phyloP scores from a whole-genome alignment of 2,113 vertebrate genomes.

The Atrichornis clamosus region DNA sequence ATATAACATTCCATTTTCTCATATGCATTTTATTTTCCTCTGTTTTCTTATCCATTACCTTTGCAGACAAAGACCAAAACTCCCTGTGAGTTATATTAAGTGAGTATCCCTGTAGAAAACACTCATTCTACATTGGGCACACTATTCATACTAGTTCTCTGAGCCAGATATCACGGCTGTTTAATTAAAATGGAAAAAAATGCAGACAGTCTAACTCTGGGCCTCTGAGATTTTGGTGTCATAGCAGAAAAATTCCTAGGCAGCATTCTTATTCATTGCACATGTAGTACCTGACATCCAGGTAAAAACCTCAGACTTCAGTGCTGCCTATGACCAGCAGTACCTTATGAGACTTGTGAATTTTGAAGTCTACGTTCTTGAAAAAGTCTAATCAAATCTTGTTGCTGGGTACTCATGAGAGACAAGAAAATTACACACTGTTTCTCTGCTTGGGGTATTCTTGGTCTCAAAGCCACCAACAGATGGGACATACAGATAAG shows the following conservation, averaged over 20 bases:
- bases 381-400: background rate
- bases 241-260: background rate
- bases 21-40: conserved; percentile 32
- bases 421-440: background rate
- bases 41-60: conserved; percentile 2
- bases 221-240: background rate
- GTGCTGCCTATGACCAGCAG: background rate
- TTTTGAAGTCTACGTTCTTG: background rate
- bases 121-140: background rate
- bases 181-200: conserved; percentile 27
- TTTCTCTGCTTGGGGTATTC: background rate
- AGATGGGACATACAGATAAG: background rate
- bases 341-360: background rate
- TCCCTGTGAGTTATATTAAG: background rate
- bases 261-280: background rate
- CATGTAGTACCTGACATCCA: background rate
- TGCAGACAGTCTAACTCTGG: background rate
- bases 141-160: background rate
- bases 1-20: conserved; percentile 24
- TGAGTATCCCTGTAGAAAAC: background rate
- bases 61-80: background rate
- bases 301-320: background rate
- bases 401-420: background rate
- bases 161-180: background rate
- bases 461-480: background rate